phyloP scores from a whole-genome alignment of 1,140 invertebrate genomes.

The Pogonognathellus flavescens region DNA sequence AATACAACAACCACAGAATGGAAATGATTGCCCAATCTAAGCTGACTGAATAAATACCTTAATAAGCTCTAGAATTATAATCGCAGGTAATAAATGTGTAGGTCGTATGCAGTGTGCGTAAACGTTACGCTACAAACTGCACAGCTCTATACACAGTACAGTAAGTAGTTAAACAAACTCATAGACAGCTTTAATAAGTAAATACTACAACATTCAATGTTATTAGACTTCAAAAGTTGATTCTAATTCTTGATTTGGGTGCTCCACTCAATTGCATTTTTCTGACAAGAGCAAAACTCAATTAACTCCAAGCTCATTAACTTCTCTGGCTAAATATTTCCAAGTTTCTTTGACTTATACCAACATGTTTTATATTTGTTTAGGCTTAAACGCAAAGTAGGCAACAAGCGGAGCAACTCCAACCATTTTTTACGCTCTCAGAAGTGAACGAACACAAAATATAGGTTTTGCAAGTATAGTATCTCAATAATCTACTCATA shows the following conservation, averaged over 20 bases:
- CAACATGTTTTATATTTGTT: background rate
- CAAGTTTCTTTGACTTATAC: constrained; percentile 21
- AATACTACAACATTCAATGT: background rate
- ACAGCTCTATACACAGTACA: background rate
- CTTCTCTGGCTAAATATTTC: background rate
- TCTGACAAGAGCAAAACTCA: constrained; percentile 46
- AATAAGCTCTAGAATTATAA: constrained; percentile 41
- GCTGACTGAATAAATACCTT: constrained; percentile 29
- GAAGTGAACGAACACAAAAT: constrained; percentile 10
- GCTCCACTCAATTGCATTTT: constrained; percentile 47
- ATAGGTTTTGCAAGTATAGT: constrained; percentile 5
- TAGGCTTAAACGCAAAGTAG: background rate
- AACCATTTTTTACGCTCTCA: constrained; percentile 27
- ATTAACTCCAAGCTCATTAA: constrained; percentile 47
- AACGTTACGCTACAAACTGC: constrained; percentile 33
- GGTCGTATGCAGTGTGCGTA: constrained; percentile 47
- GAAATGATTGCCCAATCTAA: constrained; percentile 42
- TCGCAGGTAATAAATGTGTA: constrained; percentile 43
- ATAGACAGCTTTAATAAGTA: no score
- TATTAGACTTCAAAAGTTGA: constrained; percentile 16
- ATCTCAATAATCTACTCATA: no score
- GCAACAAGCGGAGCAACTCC: background rate
- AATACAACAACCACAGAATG: background rate
- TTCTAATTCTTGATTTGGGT: constrained; percentile 45
- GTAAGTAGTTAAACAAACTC: background rate